These are phyloP conservation scores for Euproctis similis DNA, from an alignment of 2,888 invertebrate species.

Conservation along the genomic window DNA sequence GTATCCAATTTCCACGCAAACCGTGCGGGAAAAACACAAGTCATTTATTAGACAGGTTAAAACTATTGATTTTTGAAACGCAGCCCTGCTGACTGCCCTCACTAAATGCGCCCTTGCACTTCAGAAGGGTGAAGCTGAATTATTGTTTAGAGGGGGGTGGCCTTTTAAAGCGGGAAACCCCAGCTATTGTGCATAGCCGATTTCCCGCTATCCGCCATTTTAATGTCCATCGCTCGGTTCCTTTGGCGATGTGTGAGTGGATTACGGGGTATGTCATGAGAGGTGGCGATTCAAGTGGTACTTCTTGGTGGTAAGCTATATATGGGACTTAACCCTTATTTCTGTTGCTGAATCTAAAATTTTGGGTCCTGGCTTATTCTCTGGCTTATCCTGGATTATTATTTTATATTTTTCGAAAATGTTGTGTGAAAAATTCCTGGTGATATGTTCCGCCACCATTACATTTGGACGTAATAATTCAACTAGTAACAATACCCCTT, in stretches of 20 bases:
- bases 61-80: constrained; percentile 30
- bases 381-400: too few species aligned
- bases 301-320: too few species aligned
- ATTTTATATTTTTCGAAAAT: too few species aligned
- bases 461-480: too few species aligned
- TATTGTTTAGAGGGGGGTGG: constrained; percentile 69
- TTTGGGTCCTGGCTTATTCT: too few species aligned
- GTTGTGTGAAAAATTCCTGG: too few species aligned
- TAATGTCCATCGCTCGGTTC: constrained; percentile 54
- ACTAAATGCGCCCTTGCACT: constrained; percentile 74
- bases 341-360: too few species aligned
- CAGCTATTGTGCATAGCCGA: constrained; percentile 71
- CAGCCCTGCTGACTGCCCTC: constrained; percentile 54
- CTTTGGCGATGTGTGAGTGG: constrained; percentile 30
- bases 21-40: constrained; percentile 7
- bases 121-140: constrained; percentile 74
- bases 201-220: constrained; percentile 72
- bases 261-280: too few species aligned
- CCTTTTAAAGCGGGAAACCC: constrained; percentile 74
- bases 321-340: too few species aligned
- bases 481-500: too few species aligned
- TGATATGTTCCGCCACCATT: too few species aligned
- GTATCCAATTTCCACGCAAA: constrained; percentile 1
- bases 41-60: constrained; percentile 20
- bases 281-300: too few species aligned